Evolutionary conservation across 2,888 invertebrate species (phyloP).

Genomic region (Thereva unica): DNA sequence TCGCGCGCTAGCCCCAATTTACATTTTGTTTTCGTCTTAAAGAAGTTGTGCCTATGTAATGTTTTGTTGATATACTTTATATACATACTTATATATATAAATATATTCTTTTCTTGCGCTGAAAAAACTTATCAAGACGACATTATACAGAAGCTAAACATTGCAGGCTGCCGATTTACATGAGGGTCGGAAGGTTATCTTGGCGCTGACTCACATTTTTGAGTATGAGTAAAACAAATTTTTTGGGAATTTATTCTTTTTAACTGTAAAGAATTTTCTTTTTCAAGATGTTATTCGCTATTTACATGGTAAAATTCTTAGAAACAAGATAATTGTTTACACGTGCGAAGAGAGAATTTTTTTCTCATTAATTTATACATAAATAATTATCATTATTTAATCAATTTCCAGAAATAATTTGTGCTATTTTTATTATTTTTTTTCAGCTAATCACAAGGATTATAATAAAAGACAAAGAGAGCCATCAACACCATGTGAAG

Average conservation of each 20-base stretch:
- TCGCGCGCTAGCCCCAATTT: not conserved
- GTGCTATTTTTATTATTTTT: constrained; percentile 45
- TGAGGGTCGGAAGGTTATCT: constrained; percentile 23
- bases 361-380: not conserved
- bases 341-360: too few species aligned
- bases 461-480: constrained; percentile 70
- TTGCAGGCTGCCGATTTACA: constrained; percentile 4
- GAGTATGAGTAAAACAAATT: too few species aligned
- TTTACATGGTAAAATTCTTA: too few species aligned
- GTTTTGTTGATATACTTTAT: not conserved
- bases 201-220: constrained; percentile 1
- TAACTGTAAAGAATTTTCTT: too few species aligned
- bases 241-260: too few species aligned
- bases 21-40: constrained; percentile 8
- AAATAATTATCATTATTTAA: not conserved
- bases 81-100: not conserved
- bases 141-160: constrained; percentile 8
- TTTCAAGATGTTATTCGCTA: too few species aligned
- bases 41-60: not conserved
- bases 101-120: not conserved
- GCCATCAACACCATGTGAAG: constrained; percentile 66
- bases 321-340: too few species aligned
- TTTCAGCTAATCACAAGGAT: constrained; percentile 71
- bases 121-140: not conserved
- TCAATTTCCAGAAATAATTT: not conserved